Evolutionary conservation across 2,797 vertebrate genomes (phyloP).

Genomic region (Darevskia nairensis): DNA sequence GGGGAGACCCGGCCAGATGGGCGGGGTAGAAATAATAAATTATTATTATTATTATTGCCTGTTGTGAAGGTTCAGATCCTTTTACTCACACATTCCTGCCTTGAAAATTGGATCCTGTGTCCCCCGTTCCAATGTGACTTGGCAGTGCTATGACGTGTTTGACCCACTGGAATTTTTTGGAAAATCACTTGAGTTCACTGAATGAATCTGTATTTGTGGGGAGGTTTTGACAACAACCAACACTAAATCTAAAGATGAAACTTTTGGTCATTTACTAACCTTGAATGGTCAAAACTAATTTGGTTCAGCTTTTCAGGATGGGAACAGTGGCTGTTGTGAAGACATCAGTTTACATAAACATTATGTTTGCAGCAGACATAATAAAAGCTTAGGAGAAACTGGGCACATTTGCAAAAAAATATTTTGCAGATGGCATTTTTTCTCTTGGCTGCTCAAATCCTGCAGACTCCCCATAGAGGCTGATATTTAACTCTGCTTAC

Average conservation of each 20-base stretch:
- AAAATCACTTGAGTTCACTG: neutral
- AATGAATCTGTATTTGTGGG: neutral
- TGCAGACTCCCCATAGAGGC: neutral
- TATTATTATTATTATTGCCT: no score
- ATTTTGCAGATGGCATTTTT: constrained; percentile 2
- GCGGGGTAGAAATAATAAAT: no score
- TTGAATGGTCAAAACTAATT: neutral
- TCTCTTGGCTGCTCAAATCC: neutral
- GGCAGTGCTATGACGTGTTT: neutral
- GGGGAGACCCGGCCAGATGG: no score
- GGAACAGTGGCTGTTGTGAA: neutral
- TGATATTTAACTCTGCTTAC: neutral
- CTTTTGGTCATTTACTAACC: neutral
- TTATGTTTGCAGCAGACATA: neutral
- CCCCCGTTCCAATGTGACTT: neutral
- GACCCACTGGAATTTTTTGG: neutral
- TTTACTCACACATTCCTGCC: neutral
- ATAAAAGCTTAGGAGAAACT: neutral
- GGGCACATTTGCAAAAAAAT: constrained; percentile 1
- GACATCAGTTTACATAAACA: neutral
- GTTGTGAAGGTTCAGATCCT: neutral
- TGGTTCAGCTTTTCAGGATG: neutral
- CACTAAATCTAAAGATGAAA: neutral
- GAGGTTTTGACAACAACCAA: neutral
- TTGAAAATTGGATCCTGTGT: neutral